These are phyloP conservation scores for Chaetogeoica ovagalla DNA, from an alignment of 2,888 invertebrate genomes.

Conservation along the genomic window DNA sequence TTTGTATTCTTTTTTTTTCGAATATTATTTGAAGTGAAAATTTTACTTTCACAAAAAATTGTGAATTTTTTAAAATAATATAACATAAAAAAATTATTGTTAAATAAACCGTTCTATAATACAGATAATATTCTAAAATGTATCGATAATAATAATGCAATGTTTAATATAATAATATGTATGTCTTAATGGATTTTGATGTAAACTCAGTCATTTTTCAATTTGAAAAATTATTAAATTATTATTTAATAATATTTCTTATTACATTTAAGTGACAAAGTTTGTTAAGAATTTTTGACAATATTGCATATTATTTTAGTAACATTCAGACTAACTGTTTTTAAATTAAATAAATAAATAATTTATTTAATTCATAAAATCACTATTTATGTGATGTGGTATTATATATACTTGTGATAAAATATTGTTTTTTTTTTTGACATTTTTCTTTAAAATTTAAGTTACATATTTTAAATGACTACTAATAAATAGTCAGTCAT, in stretches of 20 bases:
- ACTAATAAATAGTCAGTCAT: not conserved
- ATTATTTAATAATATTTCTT: too few relatives aligned
- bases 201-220: too few relatives aligned
- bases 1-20: not conserved
- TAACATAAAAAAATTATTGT: too few relatives aligned
- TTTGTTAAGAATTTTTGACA: not conserved
- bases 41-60: too few relatives aligned
- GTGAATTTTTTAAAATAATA: too few relatives aligned
- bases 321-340: too few relatives aligned
- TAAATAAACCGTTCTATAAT: too few relatives aligned
- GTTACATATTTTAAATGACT: not conserved
- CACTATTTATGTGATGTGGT: not conserved
- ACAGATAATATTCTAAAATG: too few relatives aligned
- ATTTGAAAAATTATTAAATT: too few relatives aligned
- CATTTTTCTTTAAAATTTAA: not conserved
- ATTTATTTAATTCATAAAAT: not conserved
- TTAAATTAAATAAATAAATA: not conserved
- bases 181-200: not conserved
- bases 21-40: not conserved
- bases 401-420: not conserved
- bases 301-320: not conserved
- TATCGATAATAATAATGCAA: too few relatives aligned
- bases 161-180: too few relatives aligned
- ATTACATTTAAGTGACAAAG: not conserved
- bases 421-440: not conserved